phyloP scores from a whole-genome alignment of 2,113 vertebrate genomes.

The Orientallactaga bullata region DNA sequence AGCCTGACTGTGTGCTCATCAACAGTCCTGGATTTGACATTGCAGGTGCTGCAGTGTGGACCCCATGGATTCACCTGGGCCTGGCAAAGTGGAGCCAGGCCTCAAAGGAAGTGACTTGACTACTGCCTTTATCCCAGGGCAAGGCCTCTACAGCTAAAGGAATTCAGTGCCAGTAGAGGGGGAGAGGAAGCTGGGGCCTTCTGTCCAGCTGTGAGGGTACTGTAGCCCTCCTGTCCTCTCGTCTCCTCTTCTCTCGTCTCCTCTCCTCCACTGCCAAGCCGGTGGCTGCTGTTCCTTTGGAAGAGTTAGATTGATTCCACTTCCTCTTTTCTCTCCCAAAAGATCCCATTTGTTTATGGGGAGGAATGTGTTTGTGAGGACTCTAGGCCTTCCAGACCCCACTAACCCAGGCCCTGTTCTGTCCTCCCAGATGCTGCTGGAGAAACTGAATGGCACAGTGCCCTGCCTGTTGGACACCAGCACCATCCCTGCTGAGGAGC shows the following conservation, averaged over 20 bases:
- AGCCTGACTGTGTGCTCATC: neutral
- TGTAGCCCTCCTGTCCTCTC: neutral
- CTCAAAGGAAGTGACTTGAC: neutral
- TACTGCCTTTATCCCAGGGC: neutral
- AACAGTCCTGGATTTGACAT: accelerated
- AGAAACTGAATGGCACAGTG: slow-evolving; percentile 97
- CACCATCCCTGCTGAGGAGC: slow-evolving; percentile 96
- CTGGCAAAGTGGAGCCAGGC: neutral
- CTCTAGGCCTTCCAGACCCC: neutral
- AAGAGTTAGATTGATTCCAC: neutral
- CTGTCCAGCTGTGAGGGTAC: no score
- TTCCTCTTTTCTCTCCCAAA: neutral
- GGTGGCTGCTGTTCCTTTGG: neutral
- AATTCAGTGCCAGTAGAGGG: neutral
- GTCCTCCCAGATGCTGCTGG: slow-evolving; percentile 94
- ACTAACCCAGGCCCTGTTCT: slow-evolving; percentile 3
- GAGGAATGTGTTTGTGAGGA: neutral
- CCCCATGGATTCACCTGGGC: neutral
- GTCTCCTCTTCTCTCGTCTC: neutral
- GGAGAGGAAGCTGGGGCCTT: neutral
- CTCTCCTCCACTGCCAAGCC: neutral
- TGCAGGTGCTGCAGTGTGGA: accelerated
- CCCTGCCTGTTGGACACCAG: slow-evolving; percentile 97
- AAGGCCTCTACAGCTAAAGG: neutral
- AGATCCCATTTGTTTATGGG: neutral